These are phyloP conservation scores for Pheosia tremula DNA, from an alignment of 2,888 invertebrate species.

Conservation along the genomic window DNA sequence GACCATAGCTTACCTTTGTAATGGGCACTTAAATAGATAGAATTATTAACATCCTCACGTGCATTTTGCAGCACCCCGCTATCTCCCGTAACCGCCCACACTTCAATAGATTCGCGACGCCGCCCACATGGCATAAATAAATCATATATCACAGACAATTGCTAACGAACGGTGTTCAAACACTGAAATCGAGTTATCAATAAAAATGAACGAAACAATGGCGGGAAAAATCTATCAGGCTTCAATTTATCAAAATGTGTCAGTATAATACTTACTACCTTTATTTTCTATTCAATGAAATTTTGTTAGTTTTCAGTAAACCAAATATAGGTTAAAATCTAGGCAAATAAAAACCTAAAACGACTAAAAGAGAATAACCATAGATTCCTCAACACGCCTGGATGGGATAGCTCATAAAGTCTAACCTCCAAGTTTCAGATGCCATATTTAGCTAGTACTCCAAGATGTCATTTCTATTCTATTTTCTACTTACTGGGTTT, in stretches of 20 bases:
- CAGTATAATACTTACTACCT: constrained; percentile 50
- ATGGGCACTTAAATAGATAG: constrained; percentile 24
- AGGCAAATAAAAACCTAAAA: background rate
- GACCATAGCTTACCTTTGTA: constrained; percentile 25
- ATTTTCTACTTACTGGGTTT: too few relatives aligned
- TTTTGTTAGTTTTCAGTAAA: background rate
- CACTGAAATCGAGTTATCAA: constrained; percentile 68
- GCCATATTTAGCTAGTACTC: too few relatives aligned
- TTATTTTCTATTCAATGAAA: constrained; percentile 27
- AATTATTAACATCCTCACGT: constrained; percentile 29
- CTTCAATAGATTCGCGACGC: constrained; percentile 59
- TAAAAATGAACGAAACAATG: constrained; percentile 72
- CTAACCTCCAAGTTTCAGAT: too few relatives aligned
- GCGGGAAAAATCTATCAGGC: constrained; percentile 60
- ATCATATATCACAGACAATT: constrained; percentile 74
- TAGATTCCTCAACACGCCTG: too few relatives aligned
- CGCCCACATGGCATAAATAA: constrained; percentile 59
- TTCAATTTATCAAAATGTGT: constrained; percentile 74
- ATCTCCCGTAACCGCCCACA: constrained; percentile 40
- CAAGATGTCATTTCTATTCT: too few relatives aligned
- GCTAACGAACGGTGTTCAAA: constrained; percentile 78
- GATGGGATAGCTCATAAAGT: too few relatives aligned
- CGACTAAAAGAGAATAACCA: too few relatives aligned
- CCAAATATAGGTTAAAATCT: background rate
- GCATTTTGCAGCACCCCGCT: constrained; percentile 14